phyloP scores from a whole-genome alignment of 2,888 invertebrate genomes.

The Cryptus viduatorius region DNA sequence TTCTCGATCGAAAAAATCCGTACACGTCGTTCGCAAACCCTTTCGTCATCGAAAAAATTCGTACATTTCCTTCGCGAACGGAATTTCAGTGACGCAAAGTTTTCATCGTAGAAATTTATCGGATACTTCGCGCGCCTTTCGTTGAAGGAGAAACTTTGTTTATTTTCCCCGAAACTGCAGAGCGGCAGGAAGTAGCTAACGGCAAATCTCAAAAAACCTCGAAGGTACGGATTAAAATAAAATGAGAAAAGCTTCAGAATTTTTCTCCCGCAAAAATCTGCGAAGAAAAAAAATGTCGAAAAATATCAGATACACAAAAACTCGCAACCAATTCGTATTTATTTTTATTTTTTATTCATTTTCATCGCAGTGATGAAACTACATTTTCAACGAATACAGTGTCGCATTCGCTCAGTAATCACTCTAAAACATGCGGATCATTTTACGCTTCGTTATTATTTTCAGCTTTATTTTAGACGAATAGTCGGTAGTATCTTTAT shows the following conservation, averaged over 20 bases:
- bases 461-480: conserved; percentile 49
- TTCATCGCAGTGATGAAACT: not conserved
- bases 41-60: too few species aligned
- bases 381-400: not conserved
- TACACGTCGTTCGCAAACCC: too few species aligned
- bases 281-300: not conserved
- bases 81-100: not conserved
- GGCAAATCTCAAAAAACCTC: conserved; percentile 61
- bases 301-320: too few species aligned
- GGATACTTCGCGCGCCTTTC: not conserved
- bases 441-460: conserved; percentile 44
- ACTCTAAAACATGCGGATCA: conserved; percentile 30
- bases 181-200: conserved; percentile 61
- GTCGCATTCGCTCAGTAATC: conserved; percentile 7
- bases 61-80: too few species aligned
- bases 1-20: too few species aligned
- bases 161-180: not conserved
- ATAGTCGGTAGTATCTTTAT: conserved; percentile 38
- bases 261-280: not conserved
- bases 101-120: not conserved
- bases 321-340: not conserved
- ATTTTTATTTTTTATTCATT: not conserved
- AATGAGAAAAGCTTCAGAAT: conserved; percentile 2
- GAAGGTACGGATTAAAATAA: conserved; percentile 42
- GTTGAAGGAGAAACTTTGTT: not conserved